Evolutionary conservation across 2,888 invertebrate species (phyloP), one percentile per base, ranked within the genome.

Genomic region (Athalia circularis): DNA sequence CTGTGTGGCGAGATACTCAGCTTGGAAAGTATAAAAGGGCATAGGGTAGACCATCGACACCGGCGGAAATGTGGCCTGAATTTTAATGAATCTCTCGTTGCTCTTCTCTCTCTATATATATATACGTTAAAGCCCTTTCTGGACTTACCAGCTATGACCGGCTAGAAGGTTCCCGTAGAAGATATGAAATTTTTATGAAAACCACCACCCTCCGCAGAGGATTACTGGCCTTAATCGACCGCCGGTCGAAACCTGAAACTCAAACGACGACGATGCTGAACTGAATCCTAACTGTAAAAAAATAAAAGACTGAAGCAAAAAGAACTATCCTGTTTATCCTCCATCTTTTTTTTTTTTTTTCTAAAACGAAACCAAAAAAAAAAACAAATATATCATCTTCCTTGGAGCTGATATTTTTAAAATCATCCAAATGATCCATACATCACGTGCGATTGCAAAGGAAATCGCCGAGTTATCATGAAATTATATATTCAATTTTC

Each of bases 61-160:
- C 81, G 77, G 80, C 79, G 79, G 70, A 79, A 80, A 81, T 81
- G 84, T 77, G 81, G 79, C 75, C 81, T 82, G 85, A 86, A 86
- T 86, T 85, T 85, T 86, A 86, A 86, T 82, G 83, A 86, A 83
- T 81, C 78, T 82, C 81, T 80, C 29, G 82, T 80, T 83, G 82
- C 82, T 83, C 45, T 52, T 59, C 48, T 47, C 54, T 48, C 45
- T 72, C 72, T 62, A 29, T 64, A 29, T 64, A n/a, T 61, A 43
- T 68, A 68, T 9, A 68, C 11, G 68, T 11, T 68, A 43, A 68
- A 68, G 15, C 68, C 52, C 50, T 54, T 43, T 68, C 54, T 68
- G 68, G 68, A 68, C 68, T 50, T 13, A 52, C 52, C 54, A 54
- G 50, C 54, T 68, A 68, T 68, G 68, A 52, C 29, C 13, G 48